Conservation (phyloP, 92 coral and sea anemone species). For the Epizoanthus rinbou region DNA sequence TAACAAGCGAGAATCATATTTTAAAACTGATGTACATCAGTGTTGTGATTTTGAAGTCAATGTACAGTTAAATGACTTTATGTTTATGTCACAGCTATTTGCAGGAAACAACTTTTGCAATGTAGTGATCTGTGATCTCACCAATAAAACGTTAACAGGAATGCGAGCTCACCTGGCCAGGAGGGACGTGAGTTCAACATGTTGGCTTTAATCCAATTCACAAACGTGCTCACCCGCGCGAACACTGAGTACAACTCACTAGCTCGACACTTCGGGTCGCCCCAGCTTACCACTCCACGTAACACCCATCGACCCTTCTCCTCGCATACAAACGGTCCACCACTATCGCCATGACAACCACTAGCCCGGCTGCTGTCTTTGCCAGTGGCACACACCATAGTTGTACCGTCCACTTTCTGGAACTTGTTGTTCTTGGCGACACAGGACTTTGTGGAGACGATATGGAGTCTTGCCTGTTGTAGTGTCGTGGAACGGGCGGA, state of each 20-base stretch:
- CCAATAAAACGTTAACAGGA: too few species aligned
- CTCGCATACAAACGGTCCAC: conserved; percentile 23
- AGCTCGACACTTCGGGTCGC: conserved; percentile 16
- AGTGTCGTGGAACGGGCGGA: background rate
- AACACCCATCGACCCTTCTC: conserved; percentile 16
- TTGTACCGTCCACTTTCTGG: conserved; percentile 8
- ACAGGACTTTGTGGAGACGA: background rate
- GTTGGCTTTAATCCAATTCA: too few species aligned
- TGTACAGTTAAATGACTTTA: too few species aligned
- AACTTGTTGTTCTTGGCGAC: conserved; percentile 26
- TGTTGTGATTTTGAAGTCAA: too few species aligned
- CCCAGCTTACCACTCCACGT: conserved; percentile 27
- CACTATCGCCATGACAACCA: conserved; percentile 37
- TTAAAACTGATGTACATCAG: too few species aligned
- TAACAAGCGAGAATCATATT: too few species aligned
- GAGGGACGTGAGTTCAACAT: too few species aligned
- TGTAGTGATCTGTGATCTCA: too few species aligned
- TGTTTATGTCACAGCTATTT: too few species aligned
- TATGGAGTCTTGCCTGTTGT: background rate
- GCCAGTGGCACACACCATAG: conserved; percentile 25
- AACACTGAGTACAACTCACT: background rate
- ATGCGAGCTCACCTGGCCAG: too few species aligned
- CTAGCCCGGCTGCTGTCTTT: background rate
- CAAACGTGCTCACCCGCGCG: too few species aligned
- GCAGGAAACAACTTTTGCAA: too few species aligned